A percentile compares a stretch with the other conserved stretches of the same genome.
These are phyloP conservation scores for Chaetodon auriga DNA, from an alignment of 2,113 vertebrate genomes.

Conservation along the genomic window DNA sequence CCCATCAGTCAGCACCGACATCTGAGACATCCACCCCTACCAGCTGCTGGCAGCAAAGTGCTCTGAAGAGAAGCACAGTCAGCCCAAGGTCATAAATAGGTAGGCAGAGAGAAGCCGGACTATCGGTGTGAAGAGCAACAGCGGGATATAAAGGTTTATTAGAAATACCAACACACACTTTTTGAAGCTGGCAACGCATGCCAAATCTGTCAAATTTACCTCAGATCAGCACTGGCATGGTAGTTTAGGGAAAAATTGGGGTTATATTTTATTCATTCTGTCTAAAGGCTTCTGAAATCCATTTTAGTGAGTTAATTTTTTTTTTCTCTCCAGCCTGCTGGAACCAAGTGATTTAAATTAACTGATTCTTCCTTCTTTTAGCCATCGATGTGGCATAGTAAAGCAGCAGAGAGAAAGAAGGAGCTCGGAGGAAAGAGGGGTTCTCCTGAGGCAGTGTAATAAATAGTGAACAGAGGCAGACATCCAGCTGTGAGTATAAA, in stretches of 20 bases:
- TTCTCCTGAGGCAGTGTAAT: slow-evolving; percentile 16
- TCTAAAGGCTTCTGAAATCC: not conserved
- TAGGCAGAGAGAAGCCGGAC: not conserved
- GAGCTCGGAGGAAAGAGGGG: not conserved
- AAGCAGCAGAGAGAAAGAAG: not conserved
- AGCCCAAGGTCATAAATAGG: slow-evolving; percentile 1
- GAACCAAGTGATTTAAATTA: slow-evolving; percentile 22
- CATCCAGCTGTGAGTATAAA: slow-evolving; percentile 15
- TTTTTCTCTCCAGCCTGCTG: not conserved
- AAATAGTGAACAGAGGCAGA: not conserved
- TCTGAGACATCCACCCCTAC: slow-evolving; percentile 45
- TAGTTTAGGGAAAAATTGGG: not conserved
- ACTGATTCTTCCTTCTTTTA: not conserved
- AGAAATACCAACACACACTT: not conserved
- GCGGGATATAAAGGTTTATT: not conserved
- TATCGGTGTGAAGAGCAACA: not conserved
- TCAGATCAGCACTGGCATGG: not conserved
- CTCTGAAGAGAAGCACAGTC: slow-evolving; percentile 5
- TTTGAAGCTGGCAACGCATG: not conserved
- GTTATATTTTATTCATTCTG: slow-evolving; percentile 20
- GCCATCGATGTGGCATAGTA: not conserved
- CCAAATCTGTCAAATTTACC: slow-evolving; percentile 1
- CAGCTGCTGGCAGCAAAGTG: slow-evolving; percentile 25
- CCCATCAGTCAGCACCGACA: slow-evolving; percentile 73
- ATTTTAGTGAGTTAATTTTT: not conserved